Evolutionary conservation across 2,888 invertebrate species (phyloP).

Genomic region (Netelia melanura): DNA sequence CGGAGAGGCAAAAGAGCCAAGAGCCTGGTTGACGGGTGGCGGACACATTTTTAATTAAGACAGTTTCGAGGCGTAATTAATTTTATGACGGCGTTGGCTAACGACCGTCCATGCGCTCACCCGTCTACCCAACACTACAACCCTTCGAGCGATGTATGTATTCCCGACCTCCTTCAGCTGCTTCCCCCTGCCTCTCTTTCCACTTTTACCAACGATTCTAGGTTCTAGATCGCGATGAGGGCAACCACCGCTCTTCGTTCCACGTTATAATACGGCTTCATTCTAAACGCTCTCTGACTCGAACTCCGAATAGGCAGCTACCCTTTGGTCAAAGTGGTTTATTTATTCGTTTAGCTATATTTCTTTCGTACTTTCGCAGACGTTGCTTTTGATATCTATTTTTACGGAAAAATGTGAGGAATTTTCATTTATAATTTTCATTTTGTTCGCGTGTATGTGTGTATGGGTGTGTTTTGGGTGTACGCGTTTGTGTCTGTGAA

Average conservation of each 20-base stretch:
- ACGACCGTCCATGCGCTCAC: conserved; percentile 60
- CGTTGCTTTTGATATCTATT: not conserved
- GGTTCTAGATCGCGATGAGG: not conserved
- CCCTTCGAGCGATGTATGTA: conserved; percentile 3
- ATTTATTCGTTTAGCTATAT: not conserved
- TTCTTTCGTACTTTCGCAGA: not conserved
- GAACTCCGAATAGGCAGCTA: not conserved
- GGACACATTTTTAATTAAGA: conserved; percentile 84
- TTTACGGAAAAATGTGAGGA: too few relatives aligned
- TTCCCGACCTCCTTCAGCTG: conserved; percentile 6
- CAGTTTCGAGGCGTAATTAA: conserved; percentile 84
- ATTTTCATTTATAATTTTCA: too few relatives aligned
- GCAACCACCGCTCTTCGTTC: not conserved
- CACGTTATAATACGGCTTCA: not conserved
- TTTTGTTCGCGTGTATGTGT: too few relatives aligned
- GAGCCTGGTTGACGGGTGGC: conserved; percentile 75
- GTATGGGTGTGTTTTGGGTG: not conserved
- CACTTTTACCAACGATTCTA: not conserved
- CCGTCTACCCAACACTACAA: conserved; percentile 40
- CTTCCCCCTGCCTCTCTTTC: conserved; percentile 19
- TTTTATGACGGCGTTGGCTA: conserved; percentile 81
- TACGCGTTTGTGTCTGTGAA: not conserved
- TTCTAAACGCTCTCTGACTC: not conserved
- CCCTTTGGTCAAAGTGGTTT: not conserved
- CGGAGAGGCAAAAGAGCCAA: conserved; percentile 67